These are phyloP conservation scores for Zelostemma sp. DNA, from an alignment of 1,140 invertebrate genomes.

Conservation along the genomic window DNA sequence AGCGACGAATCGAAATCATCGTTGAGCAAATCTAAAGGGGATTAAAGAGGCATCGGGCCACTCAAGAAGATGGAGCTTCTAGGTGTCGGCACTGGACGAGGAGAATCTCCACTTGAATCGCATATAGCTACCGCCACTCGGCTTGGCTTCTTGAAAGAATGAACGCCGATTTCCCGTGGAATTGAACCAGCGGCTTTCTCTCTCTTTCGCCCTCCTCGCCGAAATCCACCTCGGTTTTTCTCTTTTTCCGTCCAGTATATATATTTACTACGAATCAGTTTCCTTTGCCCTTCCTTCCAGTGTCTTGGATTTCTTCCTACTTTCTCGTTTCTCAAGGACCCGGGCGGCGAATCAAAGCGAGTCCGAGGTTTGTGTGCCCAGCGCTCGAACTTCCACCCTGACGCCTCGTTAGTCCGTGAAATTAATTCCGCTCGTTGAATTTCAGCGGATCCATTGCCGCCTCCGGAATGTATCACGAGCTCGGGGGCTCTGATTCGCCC, in stretches of 20 bases:
- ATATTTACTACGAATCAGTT: slow-evolving; percentile 36
- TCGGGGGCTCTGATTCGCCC: too few species aligned
- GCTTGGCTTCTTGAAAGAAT: slow-evolving; percentile 43
- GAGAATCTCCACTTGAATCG: slow-evolving; percentile 30
- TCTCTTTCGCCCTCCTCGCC: too few species aligned
- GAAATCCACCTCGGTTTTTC: slow-evolving; percentile 26
- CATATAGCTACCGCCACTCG: slow-evolving; percentile 39
- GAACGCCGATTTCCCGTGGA: slow-evolving; percentile 47
- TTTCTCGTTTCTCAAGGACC: slow-evolving; percentile 47
- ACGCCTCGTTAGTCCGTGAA: slow-evolving; percentile 54
- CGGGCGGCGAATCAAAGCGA: slow-evolving; percentile 45
- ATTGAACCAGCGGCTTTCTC: slow-evolving; percentile 48
- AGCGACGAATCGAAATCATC: slow-evolving; percentile 1
- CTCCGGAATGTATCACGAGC: slow-evolving; percentile 31
- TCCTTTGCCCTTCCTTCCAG: slow-evolving; percentile 35
- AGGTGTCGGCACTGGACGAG: slow-evolving; percentile 41
- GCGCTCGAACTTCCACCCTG: slow-evolving; percentile 53
- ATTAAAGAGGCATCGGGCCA: slow-evolving; percentile 21
- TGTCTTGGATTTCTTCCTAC: background rate
- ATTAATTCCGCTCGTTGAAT: slow-evolving; percentile 58
- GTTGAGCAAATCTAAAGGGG: slow-evolving; percentile 24
- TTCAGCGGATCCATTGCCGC: slow-evolving; percentile 46
- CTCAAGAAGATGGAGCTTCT: slow-evolving; percentile 1
- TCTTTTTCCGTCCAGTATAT: slow-evolving; percentile 42
- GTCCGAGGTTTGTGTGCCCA: slow-evolving; percentile 55